Percentiles rank a stretch among this genome's conserved stretches.
Conservation (phyloP, 1,140 invertebrate species). For the Scaptomyza hsui region DNA sequence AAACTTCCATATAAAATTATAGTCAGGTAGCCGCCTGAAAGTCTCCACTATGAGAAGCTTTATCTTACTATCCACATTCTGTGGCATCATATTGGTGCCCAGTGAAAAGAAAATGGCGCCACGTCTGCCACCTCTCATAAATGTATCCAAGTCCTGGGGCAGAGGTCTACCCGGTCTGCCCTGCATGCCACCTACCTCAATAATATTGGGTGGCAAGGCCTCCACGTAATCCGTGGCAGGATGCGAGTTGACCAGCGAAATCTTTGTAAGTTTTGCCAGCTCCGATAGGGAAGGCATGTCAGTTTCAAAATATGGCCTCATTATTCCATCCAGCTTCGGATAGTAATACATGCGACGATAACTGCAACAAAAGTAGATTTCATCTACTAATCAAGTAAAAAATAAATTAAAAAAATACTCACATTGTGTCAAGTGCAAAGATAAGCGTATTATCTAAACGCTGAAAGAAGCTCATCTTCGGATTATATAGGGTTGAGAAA, state of each 20-base stretch:
- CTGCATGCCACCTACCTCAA: constrained; percentile 85
- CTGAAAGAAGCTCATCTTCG: constrained; percentile 55
- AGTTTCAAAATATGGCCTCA: constrained; percentile 12
- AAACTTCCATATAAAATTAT: constrained; percentile 79
- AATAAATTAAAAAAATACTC: constrained; percentile 19
- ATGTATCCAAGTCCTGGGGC: constrained; percentile 18
- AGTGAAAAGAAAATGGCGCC: constrained; percentile 30
- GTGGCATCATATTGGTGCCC: constrained; percentile 36
- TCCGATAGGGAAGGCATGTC: constrained; percentile 24
- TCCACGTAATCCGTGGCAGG: constrained; percentile 79
- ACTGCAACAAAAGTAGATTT: not conserved
- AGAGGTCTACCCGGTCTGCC: constrained; percentile 60
- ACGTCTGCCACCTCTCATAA: constrained; percentile 21
- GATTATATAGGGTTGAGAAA: constrained; percentile 23
- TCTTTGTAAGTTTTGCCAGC: constrained; percentile 28
- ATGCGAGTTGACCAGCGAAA: constrained; percentile 81
- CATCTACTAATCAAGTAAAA: not conserved
- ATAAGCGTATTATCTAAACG: constrained; percentile 60
- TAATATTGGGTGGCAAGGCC: constrained; percentile 84
- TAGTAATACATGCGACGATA: constrained; percentile 25
- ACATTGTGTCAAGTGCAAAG: constrained; percentile 40
- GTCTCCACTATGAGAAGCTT: constrained; percentile 49
- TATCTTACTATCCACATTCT: constrained; percentile 5
- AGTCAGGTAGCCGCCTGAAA: constrained; percentile 41
- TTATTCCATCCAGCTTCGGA: constrained; percentile 27